These are phyloP conservation scores for Leucopsar rothschildi DNA, from an alignment of 2,113 vertebrate genomes.

Conservation along the genomic window DNA sequence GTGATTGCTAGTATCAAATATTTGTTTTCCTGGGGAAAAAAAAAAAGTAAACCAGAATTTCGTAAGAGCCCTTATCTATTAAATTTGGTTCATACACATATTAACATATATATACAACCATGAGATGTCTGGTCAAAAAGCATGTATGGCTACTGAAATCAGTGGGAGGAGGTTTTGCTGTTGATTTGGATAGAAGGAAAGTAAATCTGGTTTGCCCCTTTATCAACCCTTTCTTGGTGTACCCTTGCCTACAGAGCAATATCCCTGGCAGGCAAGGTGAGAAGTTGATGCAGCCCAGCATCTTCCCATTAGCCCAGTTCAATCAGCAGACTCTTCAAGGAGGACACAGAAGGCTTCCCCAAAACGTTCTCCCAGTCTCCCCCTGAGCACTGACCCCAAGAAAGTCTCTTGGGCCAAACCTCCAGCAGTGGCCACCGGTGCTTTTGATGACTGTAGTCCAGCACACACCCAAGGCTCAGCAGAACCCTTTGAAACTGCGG, in stretches of 20 bases:
- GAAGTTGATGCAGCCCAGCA: background rate
- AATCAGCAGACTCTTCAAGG: background rate
- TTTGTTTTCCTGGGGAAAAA: background rate
- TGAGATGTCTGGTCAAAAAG: background rate
- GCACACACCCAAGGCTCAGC: background rate
- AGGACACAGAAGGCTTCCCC: background rate
- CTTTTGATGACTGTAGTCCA: background rate
- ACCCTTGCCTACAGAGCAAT: background rate
- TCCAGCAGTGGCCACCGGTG: background rate
- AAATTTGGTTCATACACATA: background rate
- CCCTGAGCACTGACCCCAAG: accelerated
- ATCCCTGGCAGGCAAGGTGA: background rate
- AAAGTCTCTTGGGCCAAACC: background rate
- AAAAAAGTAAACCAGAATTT: background rate
- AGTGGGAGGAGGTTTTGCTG: background rate
- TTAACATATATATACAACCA: background rate
- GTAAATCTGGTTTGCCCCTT: background rate
- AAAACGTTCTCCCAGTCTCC: background rate
- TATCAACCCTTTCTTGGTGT: background rate
- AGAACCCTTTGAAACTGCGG: background rate
- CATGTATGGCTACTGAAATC: background rate
- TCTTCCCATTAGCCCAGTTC: background rate
- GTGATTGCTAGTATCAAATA: background rate
- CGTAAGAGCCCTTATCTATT: background rate
- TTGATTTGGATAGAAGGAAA: background rate